Base-by-base conservation (phyloP, 2,113 vertebrate species). In the Meles meles region DNA sequence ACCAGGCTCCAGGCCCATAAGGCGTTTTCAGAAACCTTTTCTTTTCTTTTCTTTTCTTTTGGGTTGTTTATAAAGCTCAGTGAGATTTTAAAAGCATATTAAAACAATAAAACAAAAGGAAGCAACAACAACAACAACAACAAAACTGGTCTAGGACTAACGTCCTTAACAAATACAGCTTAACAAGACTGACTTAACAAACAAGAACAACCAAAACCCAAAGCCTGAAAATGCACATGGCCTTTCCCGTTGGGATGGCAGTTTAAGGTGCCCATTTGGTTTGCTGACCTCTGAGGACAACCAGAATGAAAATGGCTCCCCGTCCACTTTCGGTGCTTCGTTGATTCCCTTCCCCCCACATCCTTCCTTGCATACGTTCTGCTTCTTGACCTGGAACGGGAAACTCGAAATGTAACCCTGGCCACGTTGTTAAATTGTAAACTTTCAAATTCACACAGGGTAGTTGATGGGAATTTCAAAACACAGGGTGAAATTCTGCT, bases 381-480 rank as follows among this genome's bases (percentile, higher is more conserved):
- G 89, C 91, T 96, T 67, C 93, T 94, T 96, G 97, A 94, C 93
- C 95, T 76, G 67, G 89, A 92, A 96, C 13, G 12, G 27, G 57
- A 76, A 80, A 63, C 76, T 95, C 76, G 77, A 59, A 91, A 72
- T 81, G 63, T 77, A 88, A 61, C 69, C 79, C 84, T 27, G 21
- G 55, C 44, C 85, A 39, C 12, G 7, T 92, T 72, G 47, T 77
- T 95, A 93, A 94, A 83, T 47, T 77, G 79, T 83, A 65, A 82
- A 88, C 94, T 92, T 94, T 93, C 74, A 84, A 69, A 29, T 67
- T 86, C 87, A 77, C 83, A 12, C 90, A 80, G 95, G 34, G 44
- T 44, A 29, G 79, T 94, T 76, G 95, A 85, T 93, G 92, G 37
- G 83, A 88, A 97, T 97, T 84, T 97, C 93, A 97, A 93, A 93